Evolutionary conservation across 2,797 vertebrate genomes (phyloP), one percentile per base, ranked within the genome.

Genomic region (Coreius guichenoti): DNA sequence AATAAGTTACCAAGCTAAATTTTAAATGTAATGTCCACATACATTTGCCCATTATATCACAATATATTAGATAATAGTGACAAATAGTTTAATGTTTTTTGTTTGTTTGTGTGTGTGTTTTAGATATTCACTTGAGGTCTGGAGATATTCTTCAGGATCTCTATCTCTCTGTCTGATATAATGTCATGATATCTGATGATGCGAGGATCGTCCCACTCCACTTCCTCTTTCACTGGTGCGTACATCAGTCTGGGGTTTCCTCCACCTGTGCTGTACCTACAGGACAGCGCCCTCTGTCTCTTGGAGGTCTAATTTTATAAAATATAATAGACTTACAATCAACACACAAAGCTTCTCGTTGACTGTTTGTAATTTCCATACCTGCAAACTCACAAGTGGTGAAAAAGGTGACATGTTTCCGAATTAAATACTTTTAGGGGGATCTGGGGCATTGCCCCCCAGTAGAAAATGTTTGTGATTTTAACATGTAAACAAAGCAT

Each of bases 181-280:
- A 95, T 93, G 9, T 96, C 92, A 3, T 95, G 94, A 89, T 96
- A 96, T 36, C 95, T 91, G 26, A 96, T 94, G 65, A 96, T 96
- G 9, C 90, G 94, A 0, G 96, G 96, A 45, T 95, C 95, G 23
- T 96, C 95, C 96, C 96, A 96, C 39, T 96, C 95, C 14, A 95
- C 95, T 77, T 96, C 96, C 43, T 96, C 95, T 86, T 96, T 96
- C 78, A 96, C 92, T 19, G 96, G 96, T 21, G 94, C 94, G 0
- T 96, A 93, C 67, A 96, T 91, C 58, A 96, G 92, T n/a, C 94
- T 89, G 3, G 96, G 95, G 7, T 93, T 93, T 84, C 87, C 87
- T 84, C 95, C 93, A 49, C 94, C 95, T 85, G 95, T 87, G 0
- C 96, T 95, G 87, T 96, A 96, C 68, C 96, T 94, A 88, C 96